Percentiles rank a stretch among this genome's conserved stretches.
Evolutionary conservation across 2,888 invertebrate species (phyloP).

Genomic region (Miltochrista miniata): DNA sequence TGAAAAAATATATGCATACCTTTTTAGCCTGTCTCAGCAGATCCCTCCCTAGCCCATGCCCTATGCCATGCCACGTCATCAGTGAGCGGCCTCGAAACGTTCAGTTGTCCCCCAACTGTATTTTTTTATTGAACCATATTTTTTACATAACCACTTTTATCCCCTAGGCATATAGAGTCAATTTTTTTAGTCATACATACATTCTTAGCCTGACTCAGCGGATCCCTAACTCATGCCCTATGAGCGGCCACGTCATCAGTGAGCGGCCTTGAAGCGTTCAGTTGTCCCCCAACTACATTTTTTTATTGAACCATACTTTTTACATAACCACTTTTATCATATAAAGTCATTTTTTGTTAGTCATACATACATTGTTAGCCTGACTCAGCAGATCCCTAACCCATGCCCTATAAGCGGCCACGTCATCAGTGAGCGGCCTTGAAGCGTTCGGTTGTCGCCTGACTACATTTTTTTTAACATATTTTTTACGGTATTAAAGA

Average conservation of each 20-base stretch:
- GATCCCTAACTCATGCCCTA: constrained; percentile 95
- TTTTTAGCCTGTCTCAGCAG: constrained; percentile 96
- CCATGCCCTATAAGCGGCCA: constrained; percentile 95
- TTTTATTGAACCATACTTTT: no score
- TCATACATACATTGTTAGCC: no score
- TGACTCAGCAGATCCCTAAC: constrained; percentile 96
- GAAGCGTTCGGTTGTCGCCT: constrained; percentile 96
- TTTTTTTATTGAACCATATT: no score
- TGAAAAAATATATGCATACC: constrained; percentile 77
- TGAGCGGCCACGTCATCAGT: constrained; percentile 98
- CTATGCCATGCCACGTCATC: constrained; percentile 98
- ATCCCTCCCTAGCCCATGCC: constrained; percentile 94
- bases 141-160: no score
- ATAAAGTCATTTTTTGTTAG: no score
- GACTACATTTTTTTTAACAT: no score
- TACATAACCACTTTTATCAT: no score
- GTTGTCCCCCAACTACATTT: constrained; percentile 93
- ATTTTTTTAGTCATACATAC: no score
- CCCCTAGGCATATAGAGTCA: no score
- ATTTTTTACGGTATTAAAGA: no score
- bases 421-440: constrained; percentile 96
- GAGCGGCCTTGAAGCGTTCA: constrained; percentile 96
- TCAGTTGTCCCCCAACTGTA: constrained; percentile 93
- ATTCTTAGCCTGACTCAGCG: constrained; percentile 95
- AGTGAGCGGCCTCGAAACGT: constrained; percentile 96